These are phyloP conservation scores for Lithophane leautieri DNA, from an alignment of 2,888 invertebrate species.

Conservation along the genomic window DNA sequence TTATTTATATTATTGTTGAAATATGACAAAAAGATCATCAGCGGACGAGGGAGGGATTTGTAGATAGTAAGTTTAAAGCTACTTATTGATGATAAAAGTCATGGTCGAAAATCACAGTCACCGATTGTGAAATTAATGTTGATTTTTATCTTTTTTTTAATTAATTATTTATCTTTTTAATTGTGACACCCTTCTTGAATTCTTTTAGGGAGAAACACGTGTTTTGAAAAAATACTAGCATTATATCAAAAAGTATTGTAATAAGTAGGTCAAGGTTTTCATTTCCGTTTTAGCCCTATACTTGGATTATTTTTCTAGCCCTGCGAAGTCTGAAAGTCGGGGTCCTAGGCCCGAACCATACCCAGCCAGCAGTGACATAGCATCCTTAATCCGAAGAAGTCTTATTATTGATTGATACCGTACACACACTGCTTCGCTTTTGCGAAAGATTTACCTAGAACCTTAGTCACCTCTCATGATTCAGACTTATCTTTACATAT, in stretches of 20 bases:
- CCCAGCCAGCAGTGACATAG: background rate
- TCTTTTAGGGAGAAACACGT: background rate
- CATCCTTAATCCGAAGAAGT: background rate
- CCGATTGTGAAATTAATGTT: background rate
- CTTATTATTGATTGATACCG: background rate
- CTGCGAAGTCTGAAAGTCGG: background rate
- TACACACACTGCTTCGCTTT: background rate
- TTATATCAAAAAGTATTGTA: background rate
- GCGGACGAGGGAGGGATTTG: no score
- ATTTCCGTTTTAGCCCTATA: slow-evolving; percentile 1
- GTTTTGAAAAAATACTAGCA: background rate
- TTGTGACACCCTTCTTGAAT: background rate
- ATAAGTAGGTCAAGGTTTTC: background rate
- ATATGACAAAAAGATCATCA: background rate
- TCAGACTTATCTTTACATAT: no score
- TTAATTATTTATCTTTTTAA: background rate
- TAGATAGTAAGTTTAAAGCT: background rate
- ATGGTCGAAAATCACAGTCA: background rate
- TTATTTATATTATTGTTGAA: background rate
- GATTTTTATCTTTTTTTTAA: background rate
- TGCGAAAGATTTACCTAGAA: background rate
- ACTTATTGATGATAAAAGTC: background rate
- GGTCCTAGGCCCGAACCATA: background rate
- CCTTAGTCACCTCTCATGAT: slow-evolving; percentile 1
- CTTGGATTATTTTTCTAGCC: background rate